Conservation (phyloP, 2,888 invertebrate species). For the Acanthacorydalis orientalis region DNA sequence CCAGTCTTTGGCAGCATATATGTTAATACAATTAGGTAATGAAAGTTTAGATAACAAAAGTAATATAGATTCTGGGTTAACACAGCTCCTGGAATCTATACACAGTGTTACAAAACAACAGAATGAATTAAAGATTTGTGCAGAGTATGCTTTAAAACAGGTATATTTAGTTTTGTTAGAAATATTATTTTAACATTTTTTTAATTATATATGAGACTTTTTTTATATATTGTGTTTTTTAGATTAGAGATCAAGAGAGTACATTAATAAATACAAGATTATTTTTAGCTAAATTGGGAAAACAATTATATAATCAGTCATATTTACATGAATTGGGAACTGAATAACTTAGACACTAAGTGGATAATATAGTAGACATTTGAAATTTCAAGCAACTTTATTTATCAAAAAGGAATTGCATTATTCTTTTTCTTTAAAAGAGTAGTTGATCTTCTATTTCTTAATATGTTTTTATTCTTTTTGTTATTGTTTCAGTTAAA, state of each 20-base stretch:
- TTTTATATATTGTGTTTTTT: slow-evolving; percentile 9
- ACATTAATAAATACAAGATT: slow-evolving; percentile 33
- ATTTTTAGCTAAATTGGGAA: slow-evolving; percentile 28
- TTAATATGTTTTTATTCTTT: too few relatives aligned
- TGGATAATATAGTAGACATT: too few relatives aligned
- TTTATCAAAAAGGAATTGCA: too few relatives aligned
- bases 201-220: background rate
- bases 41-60: slow-evolving; percentile 20
- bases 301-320: slow-evolving; percentile 29
- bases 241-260: slow-evolving; percentile 35
- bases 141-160: slow-evolving; percentile 23
- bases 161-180: slow-evolving; percentile 11
- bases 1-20: slow-evolving; percentile 32
- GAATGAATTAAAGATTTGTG: slow-evolving; percentile 24
- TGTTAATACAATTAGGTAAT: slow-evolving; percentile 36
- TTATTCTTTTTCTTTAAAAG: too few relatives aligned
- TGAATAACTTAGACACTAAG: too few relatives aligned
- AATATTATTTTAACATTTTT: background rate
- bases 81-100: slow-evolving; percentile 8
- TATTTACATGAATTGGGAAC: slow-evolving; percentile 16
- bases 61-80: slow-evolving; percentile 23
- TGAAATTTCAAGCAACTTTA: too few relatives aligned
- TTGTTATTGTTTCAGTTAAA: too few relatives aligned
- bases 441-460: too few relatives aligned
- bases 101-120: slow-evolving; percentile 13